Percentiles rank a stretch among this genome's conserved stretches.
Evolutionary conservation across 2,113 vertebrate genomes (phyloP).

Genomic region (Elachura formosa): DNA sequence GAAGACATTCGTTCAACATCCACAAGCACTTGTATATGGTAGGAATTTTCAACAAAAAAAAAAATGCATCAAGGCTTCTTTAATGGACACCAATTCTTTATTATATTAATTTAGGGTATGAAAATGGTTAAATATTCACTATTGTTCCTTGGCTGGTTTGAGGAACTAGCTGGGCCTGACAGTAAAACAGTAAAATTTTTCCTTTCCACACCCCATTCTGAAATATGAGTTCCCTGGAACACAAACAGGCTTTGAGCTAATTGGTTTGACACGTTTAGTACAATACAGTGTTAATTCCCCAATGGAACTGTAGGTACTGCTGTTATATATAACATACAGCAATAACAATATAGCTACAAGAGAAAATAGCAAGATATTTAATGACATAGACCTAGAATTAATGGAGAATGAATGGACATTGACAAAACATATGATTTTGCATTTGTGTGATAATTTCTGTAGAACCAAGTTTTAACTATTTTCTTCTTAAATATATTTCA

Average conservation of each 20-base stretch:
- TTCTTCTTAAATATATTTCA: not conserved
- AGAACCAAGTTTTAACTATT: not conserved
- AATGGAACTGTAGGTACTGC: not conserved
- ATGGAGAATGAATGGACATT: not conserved
- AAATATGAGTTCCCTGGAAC: conserved; percentile 4
- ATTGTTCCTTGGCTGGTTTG: not conserved
- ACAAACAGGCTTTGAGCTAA: not conserved
- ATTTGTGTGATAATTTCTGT: not conserved
- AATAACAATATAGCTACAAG: not conserved
- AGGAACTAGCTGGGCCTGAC: not conserved
- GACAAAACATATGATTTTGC: not conserved
- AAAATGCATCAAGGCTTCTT: not conserved
- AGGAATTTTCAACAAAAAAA: not conserved
- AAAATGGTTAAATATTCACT: not conserved
- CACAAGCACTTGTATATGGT: not conserved
- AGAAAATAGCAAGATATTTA: not conserved
- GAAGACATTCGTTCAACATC: not conserved
- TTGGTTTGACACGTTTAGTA: not conserved
- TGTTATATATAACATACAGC: not conserved
- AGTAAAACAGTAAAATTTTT: not conserved
- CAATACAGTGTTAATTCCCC: not conserved
- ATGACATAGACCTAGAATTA: not conserved
- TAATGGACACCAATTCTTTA: not conserved
- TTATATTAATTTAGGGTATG: not conserved
- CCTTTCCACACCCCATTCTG: conserved; percentile 18